These are phyloP conservation scores for Oxystoma pomonae DNA, from an alignment of 2,888 invertebrate species.

Conservation along the genomic window DNA sequence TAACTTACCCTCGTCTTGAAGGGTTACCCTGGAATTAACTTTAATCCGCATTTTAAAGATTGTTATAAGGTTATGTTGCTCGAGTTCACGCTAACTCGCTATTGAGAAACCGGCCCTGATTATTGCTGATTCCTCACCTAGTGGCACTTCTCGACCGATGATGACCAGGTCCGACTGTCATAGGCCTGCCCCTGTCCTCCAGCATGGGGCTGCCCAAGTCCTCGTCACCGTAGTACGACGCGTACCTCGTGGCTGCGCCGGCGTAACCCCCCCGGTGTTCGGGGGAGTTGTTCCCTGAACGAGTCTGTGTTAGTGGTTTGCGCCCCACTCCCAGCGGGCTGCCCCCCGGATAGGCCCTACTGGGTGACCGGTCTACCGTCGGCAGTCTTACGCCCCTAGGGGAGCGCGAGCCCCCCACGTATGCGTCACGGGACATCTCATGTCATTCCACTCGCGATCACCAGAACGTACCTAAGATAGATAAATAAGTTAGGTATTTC, in stretches of 20 bases:
- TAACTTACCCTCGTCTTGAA: too few relatives aligned
- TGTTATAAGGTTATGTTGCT: too few relatives aligned
- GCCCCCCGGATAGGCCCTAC: slow-evolving; percentile 70
- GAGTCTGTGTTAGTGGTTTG: slow-evolving; percentile 48
- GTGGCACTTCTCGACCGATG: slow-evolving; percentile 78
- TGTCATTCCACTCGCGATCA: slow-evolving; percentile 29
- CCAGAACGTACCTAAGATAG: neutral
- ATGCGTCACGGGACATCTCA: slow-evolving; percentile 61
- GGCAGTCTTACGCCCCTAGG: slow-evolving; percentile 72
- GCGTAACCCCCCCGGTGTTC: slow-evolving; percentile 50
- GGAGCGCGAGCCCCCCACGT: slow-evolving; percentile 61
- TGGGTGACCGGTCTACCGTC: slow-evolving; percentile 87
- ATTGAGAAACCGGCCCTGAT: too few relatives aligned
- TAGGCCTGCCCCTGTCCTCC: slow-evolving; percentile 65
- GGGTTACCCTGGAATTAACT: too few relatives aligned
- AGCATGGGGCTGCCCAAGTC: slow-evolving; percentile 85
- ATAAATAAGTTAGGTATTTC: too few relatives aligned
- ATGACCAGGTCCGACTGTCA: slow-evolving; percentile 56
- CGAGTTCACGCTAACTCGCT: too few relatives aligned
- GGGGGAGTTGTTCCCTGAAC: slow-evolving; percentile 58
- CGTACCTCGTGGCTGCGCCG: slow-evolving; percentile 43
- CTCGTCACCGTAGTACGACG: slow-evolving; percentile 70
- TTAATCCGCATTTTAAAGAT: too few relatives aligned
- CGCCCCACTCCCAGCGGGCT: slow-evolving; percentile 46
- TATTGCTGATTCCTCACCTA: slow-evolving; percentile 40